Base-by-base conservation (phyloP, 2,797 vertebrate species). In the Scarus forsteni region DNA sequence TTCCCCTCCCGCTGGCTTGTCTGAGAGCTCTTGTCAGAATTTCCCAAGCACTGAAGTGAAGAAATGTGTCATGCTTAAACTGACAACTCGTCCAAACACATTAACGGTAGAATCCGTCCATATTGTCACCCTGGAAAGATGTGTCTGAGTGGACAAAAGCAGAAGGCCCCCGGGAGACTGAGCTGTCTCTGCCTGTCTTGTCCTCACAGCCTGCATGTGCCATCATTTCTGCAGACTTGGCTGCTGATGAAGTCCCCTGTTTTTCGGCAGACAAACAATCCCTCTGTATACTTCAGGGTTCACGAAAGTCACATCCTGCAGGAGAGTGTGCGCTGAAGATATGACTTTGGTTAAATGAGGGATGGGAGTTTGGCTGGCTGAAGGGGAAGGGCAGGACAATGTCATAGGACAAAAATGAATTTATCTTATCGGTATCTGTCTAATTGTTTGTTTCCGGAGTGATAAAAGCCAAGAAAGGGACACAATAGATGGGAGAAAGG, bases 371-470 rank as follows among this genome's bases (percentile, higher is more conserved):
- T 49, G 55, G 55, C 35, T 5, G 64, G 67, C 34, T 0, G 27
- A 38, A 81, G 73, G 55, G 88, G 83, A 88, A 90, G 75, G 76
- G 65, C 84, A 77, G 82, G 87, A 93, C 90, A 93, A 93, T 92
- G 85, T 72, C 70, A 35, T 7, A 27, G 16, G 55, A 39, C 52
- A 58, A 51, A 75, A 64, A 78, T 55, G 46, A 77, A 65, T 83
- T 52, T 62, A 66, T 48, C 72, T 80, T 79, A 74, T 85, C 80
- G 71, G 52, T 76, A 73, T 73, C 64, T 75, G 80, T 85, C 84
- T 70, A 78, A 86, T 68, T 87, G 85, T 92, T 89, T 87, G 67
- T 52, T 84, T 88, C 88, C 85, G 35, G 76, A 84, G 75, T 62
- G 75, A 85, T 49, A 49, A 69, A 66, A 42, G 78, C 74, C 66